Base-by-base conservation (phyloP, 2,888 invertebrate species). In the Trichopoda pennipes region DNA sequence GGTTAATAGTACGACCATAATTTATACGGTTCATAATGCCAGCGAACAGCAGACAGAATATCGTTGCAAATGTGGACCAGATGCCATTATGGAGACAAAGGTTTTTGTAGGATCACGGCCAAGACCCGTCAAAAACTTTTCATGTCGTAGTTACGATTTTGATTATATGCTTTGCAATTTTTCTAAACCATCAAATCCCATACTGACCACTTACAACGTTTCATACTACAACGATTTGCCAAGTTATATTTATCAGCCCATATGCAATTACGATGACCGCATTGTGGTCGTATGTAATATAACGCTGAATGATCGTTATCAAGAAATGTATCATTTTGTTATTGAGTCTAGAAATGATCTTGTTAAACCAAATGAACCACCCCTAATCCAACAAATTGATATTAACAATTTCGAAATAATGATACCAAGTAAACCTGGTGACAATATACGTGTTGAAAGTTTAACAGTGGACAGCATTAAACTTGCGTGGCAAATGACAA, bases 81-180 rank as follows among this genome's bases (percentile, higher is more conserved):
- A 86, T 49, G 90, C 86, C 14, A 88, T 90, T 3, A 86, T 85
- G 58, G 83, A 85, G 6, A 82, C 88, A 0, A 84, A 76, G 3
- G 87, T 90, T 1, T 84, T 84, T 66, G 89, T 90, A 10, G 93
- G 93, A 51, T 91, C 92, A 51, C 92, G 93, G 72, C 96, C 96
- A 0, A 88, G 92, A 79, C 68, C 72, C 0, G 94, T 96, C 3
- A 90, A 91, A 10, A 94, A 96, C 88, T 96, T 97, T 87, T 91
- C 91, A 32, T 97, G 97, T 88, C 91, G 94, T 63, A 94, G 96
- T 14, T 92, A 93, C 84, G 95, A 97, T 89, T 94, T 95, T 91
- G 93, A 94, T 69, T 93, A 93, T 86, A 91, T 97, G 85, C 94
- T 93, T 16, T 97, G 97, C 88, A 92, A 93, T 1, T 97, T 96